A percentile compares a stretch with the other conserved stretches of the same genome.
Evolutionary conservation across 1,140 invertebrate species (phyloP).

Genomic region (Ptiloglossa arizonensis): DNA sequence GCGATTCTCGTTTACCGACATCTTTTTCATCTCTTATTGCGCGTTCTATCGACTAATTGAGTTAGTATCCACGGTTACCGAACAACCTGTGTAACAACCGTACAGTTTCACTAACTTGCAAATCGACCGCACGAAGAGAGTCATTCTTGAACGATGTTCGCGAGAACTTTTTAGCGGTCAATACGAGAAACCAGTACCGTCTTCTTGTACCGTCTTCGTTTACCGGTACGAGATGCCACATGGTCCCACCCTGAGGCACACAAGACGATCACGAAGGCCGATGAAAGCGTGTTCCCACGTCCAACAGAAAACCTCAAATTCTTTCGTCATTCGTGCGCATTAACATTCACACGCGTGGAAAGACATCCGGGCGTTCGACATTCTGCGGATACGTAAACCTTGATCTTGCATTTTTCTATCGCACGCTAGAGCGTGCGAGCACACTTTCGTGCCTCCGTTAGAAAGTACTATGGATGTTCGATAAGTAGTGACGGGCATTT

Average conservation of each 20-base stretch:
- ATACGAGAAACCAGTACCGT: neutral
- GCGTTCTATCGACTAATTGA: too few species aligned
- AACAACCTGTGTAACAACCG: too few species aligned
- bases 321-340: neutral
- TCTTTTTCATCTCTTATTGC: too few species aligned
- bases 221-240: neutral
- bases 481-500: too few species aligned
- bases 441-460: too few species aligned
- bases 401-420: neutral
- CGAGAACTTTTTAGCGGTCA: neutral
- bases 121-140: too few species aligned
- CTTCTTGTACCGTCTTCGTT: neutral
- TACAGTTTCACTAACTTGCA: too few species aligned
- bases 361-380: neutral
- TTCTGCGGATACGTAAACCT: neutral
- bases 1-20: too few species aligned
- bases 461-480: too few species aligned
- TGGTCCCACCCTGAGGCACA: conserved; percentile 8
- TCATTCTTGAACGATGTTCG: neutral
- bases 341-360: neutral
- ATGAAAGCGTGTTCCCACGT: conserved; percentile 8
- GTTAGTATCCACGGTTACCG: too few species aligned
- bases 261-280: conserved; percentile 15
- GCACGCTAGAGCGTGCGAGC: too few species aligned
- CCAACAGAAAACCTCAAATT: conserved; percentile 27